Conservation (phyloP, 1,140 invertebrate genomes). For the Trissolcus basalis region DNA sequence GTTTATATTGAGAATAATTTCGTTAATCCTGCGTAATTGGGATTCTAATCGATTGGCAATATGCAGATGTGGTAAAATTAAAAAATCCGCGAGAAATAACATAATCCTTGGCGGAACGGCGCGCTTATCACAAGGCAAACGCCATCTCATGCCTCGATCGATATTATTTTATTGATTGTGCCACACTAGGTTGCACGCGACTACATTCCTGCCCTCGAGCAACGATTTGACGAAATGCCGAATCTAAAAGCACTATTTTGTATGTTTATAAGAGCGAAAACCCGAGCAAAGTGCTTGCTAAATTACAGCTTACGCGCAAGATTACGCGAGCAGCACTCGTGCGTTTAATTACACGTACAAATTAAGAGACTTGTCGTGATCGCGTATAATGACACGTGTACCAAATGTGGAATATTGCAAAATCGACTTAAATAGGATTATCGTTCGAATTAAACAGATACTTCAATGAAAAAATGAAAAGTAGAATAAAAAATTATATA, state of each 20-base stretch:
- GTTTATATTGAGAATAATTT: too few species aligned
- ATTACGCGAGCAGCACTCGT: constrained; percentile 2
- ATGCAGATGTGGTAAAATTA: too few species aligned
- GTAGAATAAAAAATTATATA: too few species aligned
- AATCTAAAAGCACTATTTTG: constrained; percentile 10
- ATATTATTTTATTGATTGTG: constrained; percentile 48
- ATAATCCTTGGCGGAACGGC: constrained; percentile 32
- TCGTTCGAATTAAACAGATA: too few species aligned
- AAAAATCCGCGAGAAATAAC: constrained; percentile 16
- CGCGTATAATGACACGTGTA: constrained; percentile 13
- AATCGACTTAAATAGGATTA: too few species aligned
- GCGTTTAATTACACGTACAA: constrained; percentile 2
- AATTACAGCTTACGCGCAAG: constrained; percentile 1
- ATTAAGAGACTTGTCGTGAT: constrained; percentile 18
- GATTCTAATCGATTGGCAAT: too few species aligned
- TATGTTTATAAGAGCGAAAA: constrained; percentile 3
- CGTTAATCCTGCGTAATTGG: too few species aligned
- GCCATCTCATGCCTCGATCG: constrained; percentile 30
- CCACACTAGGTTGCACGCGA: constrained; percentile 32
- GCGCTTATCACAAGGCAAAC: constrained; percentile 25
- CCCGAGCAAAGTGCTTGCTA: constrained; percentile 3
- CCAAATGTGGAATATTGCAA: background rate
- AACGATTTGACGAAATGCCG: constrained; percentile 18
- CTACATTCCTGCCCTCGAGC: constrained; percentile 24
- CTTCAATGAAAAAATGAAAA: too few species aligned